Evolutionary conservation across 2,797 vertebrate genomes (phyloP).

Genomic region (Cynodonichthys magdalenae): DNA sequence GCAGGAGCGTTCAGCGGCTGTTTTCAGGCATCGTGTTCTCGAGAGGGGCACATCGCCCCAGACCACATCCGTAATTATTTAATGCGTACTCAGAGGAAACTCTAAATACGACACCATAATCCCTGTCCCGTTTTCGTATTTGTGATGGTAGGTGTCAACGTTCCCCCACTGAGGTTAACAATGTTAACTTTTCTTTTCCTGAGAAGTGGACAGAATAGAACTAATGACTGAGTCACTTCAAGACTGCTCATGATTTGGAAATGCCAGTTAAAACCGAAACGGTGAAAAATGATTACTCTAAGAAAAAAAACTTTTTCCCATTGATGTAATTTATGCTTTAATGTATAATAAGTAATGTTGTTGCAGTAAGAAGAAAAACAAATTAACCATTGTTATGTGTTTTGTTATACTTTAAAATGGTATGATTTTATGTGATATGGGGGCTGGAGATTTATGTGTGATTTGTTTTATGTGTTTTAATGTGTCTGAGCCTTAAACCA

Average conservation of each 20-base stretch:
- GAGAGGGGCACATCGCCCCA: conserved; percentile 10
- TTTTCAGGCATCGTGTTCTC: conserved; percentile 40
- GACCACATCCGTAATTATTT: conserved; percentile 63
- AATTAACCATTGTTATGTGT: too few species aligned
- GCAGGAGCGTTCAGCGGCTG: conserved; percentile 29
- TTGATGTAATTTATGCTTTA: not conserved
- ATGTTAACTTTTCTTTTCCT: conserved; percentile 64
- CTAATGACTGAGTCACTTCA: conserved; percentile 27
- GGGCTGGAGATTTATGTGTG: too few species aligned
- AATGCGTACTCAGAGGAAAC: conserved; percentile 41
- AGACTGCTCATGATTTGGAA: conserved; percentile 13
- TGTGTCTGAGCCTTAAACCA: too few species aligned
- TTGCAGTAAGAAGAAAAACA: not conserved
- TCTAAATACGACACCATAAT: conserved; percentile 10
- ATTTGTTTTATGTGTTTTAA: too few species aligned
- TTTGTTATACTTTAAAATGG: too few species aligned
- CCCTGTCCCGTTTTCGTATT: conserved; percentile 18
- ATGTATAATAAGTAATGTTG: not conserved
- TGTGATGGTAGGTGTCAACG: conserved; percentile 34
- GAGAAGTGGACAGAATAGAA: conserved; percentile 48
- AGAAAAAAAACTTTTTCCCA: not conserved
- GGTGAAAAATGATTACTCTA: not conserved
- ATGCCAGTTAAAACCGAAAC: not conserved
- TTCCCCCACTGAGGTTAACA: conserved; percentile 10
- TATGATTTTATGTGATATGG: too few species aligned